Conservation (phyloP, 2,113 vertebrate species). For the Chionodraco myersi region DNA sequence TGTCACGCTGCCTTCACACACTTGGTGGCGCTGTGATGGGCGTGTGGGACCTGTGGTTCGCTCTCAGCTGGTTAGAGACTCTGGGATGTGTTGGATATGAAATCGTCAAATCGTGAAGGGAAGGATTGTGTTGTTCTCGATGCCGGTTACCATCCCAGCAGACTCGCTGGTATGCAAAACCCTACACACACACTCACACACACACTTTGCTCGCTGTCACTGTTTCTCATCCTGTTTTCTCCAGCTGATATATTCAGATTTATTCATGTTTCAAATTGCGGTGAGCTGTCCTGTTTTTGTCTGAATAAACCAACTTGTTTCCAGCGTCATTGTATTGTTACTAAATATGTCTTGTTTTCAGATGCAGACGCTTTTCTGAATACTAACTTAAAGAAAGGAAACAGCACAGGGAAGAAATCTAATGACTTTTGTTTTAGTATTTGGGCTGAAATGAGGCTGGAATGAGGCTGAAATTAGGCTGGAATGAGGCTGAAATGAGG, state of each 20-base stretch:
- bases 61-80: background rate
- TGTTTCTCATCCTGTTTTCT: no score
- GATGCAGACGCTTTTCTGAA: background rate
- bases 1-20: no score
- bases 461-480: background rate
- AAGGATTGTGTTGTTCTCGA: slow-evolving; percentile 24
- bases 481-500: background rate
- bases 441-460: background rate
- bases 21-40: background rate
- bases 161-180: background rate
- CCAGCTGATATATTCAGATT: no score
- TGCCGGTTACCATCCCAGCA: slow-evolving; percentile 22
- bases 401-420: background rate
- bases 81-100: slow-evolving; percentile 39
- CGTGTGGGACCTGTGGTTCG: background rate
- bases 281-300: no score
- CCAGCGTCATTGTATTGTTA: background rate
- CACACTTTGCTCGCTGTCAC: background rate
- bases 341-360: background rate
- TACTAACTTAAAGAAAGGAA: background rate
- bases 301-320: background rate
- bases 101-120: slow-evolving; percentile 26
- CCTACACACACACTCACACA: background rate
- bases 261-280: no score
- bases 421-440: background rate